phyloP scores from a whole-genome alignment of 2,113 vertebrate species.

The Sitta europaea region DNA sequence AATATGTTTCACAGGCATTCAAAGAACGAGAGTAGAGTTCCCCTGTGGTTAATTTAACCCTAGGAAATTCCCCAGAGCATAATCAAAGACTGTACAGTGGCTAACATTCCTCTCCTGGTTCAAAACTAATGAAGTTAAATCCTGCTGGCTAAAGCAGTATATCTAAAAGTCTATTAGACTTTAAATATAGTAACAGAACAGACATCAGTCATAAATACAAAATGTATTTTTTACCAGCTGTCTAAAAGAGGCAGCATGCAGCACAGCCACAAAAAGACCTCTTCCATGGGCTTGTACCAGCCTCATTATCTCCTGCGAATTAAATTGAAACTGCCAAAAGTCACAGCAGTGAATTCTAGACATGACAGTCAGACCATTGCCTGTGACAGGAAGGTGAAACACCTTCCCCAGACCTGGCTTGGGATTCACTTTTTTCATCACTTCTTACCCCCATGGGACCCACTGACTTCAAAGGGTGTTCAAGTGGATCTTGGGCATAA shows the following conservation, averaged over 20 bases:
- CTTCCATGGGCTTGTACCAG: background rate
- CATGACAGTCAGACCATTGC: background rate
- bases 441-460: background rate
- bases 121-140: constrained; percentile 65
- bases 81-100: constrained; percentile 48
- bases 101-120: constrained; percentile 48
- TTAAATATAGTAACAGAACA: constrained; percentile 34
- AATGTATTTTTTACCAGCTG: constrained; percentile 25
- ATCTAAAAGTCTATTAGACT: constrained; percentile 27
- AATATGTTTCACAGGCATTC: constrained; percentile 43
- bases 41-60: constrained; percentile 59
- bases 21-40: constrained; percentile 5
- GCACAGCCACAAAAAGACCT: background rate
- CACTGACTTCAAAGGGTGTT: background rate
- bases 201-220: constrained; percentile 3
- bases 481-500: background rate
- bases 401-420: background rate
- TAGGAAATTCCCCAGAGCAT: constrained; percentile 31
- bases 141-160: constrained; percentile 46
- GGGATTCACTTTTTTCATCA: background rate
- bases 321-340: constrained; percentile 26
- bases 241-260: background rate
- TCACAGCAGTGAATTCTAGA: background rate
- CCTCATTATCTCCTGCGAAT: background rate
- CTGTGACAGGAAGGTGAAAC: rapidly evolving